Conservation (phyloP, 2,888 invertebrate species). For the Drosophila putrida region DNA sequence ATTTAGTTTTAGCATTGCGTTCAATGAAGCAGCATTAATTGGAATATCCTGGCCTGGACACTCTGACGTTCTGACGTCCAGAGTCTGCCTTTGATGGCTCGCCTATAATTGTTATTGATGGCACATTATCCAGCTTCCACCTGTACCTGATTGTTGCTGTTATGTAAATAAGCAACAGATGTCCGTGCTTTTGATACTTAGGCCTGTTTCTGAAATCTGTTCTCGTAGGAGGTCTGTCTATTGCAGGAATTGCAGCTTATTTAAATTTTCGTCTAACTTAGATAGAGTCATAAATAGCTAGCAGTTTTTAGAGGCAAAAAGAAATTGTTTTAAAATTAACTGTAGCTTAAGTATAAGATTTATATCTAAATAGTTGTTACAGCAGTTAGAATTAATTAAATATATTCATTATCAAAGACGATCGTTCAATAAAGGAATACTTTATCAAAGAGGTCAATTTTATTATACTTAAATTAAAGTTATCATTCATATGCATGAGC, state of each 20-base stretch:
- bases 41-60: constrained; percentile 66
- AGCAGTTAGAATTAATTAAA: too few relatives aligned
- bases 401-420: not conserved
- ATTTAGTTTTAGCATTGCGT: constrained; percentile 50
- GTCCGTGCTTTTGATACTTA: constrained; percentile 8
- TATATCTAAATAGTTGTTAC: too few relatives aligned
- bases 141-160: constrained; percentile 17
- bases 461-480: too few relatives aligned
- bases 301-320: not conserved
- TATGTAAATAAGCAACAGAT: constrained; percentile 44
- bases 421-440: not conserved
- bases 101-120: constrained; percentile 74
- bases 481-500: too few relatives aligned
- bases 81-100: constrained; percentile 61
- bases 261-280: constrained; percentile 13
- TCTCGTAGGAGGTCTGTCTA: constrained; percentile 4
- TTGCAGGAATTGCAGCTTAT: not conserved
- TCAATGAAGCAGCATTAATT: constrained; percentile 78
- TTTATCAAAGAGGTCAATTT: too few relatives aligned
- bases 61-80: constrained; percentile 56
- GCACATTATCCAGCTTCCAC: constrained; percentile 59
- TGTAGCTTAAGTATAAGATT: not conserved
- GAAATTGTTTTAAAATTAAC: not conserved
- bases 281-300: not conserved
- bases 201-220: constrained; percentile 36